Evolutionary conservation across 2,113 vertebrate genomes (phyloP).

Genomic region (Taurulus bubalis): DNA sequence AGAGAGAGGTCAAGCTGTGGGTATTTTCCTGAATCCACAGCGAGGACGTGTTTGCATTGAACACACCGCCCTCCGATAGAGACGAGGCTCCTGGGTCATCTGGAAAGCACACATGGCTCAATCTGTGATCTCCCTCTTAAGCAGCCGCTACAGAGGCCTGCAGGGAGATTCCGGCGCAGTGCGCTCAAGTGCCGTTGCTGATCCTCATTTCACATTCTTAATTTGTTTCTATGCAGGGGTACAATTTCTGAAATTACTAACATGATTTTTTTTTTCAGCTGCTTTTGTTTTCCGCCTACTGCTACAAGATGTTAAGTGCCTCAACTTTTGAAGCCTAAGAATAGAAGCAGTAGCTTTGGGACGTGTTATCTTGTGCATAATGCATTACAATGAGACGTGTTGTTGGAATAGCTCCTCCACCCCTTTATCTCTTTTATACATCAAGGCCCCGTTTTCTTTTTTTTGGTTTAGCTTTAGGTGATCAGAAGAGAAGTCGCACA

Average conservation of each 20-base stretch:
- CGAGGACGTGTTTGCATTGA: conserved; percentile 16
- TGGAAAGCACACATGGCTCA: conserved; percentile 46
- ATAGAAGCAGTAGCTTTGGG: conserved; percentile 62
- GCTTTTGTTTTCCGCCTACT: conserved; percentile 53
- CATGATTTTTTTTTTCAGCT: conserved; percentile 21
- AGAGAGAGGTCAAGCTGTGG: conserved; percentile 17
- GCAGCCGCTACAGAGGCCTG: conserved; percentile 26
- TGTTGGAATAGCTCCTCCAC: conserved; percentile 43
- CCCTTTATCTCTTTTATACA: conserved; percentile 32
- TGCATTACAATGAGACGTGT: conserved; percentile 50
- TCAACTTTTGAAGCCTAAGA: conserved; percentile 63
- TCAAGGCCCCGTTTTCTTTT: neutral
- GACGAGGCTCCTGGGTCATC: conserved; percentile 31
- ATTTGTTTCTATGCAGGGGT: conserved; percentile 63
- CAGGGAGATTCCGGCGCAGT: conserved; percentile 32
- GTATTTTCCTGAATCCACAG: conserved; percentile 7
- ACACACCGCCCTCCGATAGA: neutral
- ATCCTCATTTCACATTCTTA: conserved; percentile 64
- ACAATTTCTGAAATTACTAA: conserved; percentile 47
- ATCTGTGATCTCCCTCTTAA: conserved; percentile 33
- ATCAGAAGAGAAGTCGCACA: neutral
- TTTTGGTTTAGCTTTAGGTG: neutral
- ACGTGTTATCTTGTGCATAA: conserved; percentile 58
- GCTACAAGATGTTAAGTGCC: conserved; percentile 58
- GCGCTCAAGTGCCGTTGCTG: conserved; percentile 41